Evolutionary conservation across 92 coral and sea anemone species (phyloP).

Genomic region (Chrysogorgia sp.): DNA sequence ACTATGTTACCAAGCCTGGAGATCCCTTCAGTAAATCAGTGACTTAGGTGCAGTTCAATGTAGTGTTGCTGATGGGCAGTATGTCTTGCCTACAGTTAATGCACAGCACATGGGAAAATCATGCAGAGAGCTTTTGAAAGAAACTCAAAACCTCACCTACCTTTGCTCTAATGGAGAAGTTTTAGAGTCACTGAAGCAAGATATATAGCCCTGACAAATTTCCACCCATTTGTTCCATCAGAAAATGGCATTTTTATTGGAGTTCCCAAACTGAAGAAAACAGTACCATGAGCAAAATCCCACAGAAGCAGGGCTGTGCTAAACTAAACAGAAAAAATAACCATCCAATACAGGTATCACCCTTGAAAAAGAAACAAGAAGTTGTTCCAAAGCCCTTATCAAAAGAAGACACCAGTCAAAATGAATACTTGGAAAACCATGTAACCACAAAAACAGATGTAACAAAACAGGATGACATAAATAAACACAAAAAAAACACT

Average conservation of each 20-base stretch:
- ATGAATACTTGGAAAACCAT: neutral
- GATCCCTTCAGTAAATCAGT: neutral
- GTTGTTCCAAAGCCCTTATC: neutral
- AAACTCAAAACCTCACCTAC: conserved; percentile 4
- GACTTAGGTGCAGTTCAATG: neutral
- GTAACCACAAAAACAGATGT: neutral
- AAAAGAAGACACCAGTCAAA: conserved; percentile 13
- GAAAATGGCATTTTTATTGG: conserved; percentile 9
- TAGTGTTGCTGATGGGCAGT: neutral
- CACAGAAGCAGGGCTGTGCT: neutral
- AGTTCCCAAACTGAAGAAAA: neutral
- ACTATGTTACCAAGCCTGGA: neutral
- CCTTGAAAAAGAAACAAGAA: conserved; percentile 11
- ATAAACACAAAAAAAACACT: neutral
- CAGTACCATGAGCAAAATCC: neutral
- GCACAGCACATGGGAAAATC: conserved; percentile 1
- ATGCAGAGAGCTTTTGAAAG: conserved; percentile 10
- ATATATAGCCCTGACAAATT: neutral
- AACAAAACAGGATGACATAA: no score
- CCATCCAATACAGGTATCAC: conserved; percentile 4
- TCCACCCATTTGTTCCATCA: neutral
- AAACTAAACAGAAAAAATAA: neutral
- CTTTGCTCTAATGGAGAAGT: conserved; percentile 7
- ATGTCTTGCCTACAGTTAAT: neutral
- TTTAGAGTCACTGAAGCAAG: conserved; percentile 1